Evolutionary conservation across 2,888 invertebrate genomes (phyloP).

Genomic region (Leptopilina myrica): DNA sequence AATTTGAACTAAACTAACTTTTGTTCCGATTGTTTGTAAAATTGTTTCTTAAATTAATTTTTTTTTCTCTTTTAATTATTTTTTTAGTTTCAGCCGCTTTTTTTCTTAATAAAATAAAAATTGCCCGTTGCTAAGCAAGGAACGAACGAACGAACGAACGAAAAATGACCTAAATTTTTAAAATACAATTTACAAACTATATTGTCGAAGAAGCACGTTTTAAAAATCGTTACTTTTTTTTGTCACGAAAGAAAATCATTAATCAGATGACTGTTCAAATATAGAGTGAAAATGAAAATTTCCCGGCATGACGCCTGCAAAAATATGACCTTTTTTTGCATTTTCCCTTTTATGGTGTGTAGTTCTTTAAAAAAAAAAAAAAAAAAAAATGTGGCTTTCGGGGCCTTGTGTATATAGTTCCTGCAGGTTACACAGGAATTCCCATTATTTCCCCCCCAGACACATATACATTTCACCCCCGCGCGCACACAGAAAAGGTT

Average conservation of each 20-base stretch:
- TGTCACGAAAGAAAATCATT: background rate
- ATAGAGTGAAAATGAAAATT: background rate
- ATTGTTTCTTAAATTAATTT: too few species aligned
- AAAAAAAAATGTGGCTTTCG: background rate
- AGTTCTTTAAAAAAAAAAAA: background rate
- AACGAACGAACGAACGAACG: too few species aligned
- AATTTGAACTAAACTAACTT: too few species aligned
- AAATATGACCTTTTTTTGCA: background rate
- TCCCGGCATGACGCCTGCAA: background rate
- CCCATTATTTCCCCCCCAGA: constrained; percentile 20
- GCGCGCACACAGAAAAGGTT: constrained; percentile 2
- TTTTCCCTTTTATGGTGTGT: background rate
- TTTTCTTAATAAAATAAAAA: too few species aligned
- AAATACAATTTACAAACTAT: background rate
- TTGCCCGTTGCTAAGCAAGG: too few species aligned
- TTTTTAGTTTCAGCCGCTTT: too few species aligned
- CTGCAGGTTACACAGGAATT: constrained; percentile 17
- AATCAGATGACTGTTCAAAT: background rate
- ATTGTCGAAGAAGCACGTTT: too few species aligned
- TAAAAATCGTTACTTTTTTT: background rate
- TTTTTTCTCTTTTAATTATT: too few species aligned
- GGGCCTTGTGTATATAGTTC: background rate
- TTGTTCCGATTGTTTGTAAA: too few species aligned
- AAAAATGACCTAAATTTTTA: background rate
- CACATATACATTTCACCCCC: constrained; percentile 8